Evolutionary conservation across 2,888 invertebrate species (phyloP).

Genomic region (Brenthis hecate): DNA sequence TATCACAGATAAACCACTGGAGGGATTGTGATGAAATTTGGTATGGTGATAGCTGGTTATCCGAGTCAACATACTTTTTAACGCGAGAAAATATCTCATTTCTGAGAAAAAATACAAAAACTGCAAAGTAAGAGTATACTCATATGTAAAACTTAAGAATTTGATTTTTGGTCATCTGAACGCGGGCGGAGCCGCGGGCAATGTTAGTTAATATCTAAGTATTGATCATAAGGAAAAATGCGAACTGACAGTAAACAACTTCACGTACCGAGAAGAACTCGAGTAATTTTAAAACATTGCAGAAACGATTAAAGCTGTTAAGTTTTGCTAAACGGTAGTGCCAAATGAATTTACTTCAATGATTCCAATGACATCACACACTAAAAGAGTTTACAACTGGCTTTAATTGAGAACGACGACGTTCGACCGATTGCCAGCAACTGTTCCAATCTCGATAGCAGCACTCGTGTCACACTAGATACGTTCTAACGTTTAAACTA

Average conservation of each 20-base stretch:
- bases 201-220: not conserved
- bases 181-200: too few species aligned
- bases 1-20: too few species aligned
- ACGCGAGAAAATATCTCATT: too few species aligned
- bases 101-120: too few species aligned
- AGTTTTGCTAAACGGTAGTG: conserved; percentile 54
- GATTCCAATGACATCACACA: conserved; percentile 69
- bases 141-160: too few species aligned
- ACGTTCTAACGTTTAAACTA: conserved; percentile 42
- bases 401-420: conserved; percentile 68
- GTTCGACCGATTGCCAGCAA: conserved; percentile 54
- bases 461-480: conserved; percentile 56
- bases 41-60: too few species aligned
- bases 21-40: too few species aligned
- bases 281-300: not conserved
- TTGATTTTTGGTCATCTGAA: too few species aligned
- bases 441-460: conserved; percentile 63
- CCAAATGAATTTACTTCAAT: conserved; percentile 48
- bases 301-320: conserved; percentile 2
- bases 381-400: conserved; percentile 60
- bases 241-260: conserved; percentile 20
- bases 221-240: conserved; percentile 9
- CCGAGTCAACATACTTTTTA: too few species aligned
- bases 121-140: too few species aligned
- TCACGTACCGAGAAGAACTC: not conserved